A percentile compares a stretch with the other conserved stretches of the same genome.
Conservation (phyloP, 2,888 invertebrate genomes). For the Andrena bucephala region DNA sequence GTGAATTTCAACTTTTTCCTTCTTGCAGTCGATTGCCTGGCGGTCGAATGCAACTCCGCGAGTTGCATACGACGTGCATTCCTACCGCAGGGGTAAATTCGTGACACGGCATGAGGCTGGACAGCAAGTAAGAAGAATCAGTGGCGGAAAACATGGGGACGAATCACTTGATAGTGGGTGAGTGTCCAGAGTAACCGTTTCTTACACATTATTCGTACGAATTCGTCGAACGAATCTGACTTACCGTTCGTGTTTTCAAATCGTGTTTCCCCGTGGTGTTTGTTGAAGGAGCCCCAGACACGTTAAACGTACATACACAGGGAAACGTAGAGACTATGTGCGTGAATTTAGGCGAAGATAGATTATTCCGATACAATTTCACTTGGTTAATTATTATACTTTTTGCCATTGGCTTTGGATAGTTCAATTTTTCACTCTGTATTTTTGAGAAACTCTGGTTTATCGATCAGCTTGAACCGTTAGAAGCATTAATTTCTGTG, state of each 20-base stretch:
- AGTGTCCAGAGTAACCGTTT: slow-evolving; percentile 37
- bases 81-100: slow-evolving; percentile 35
- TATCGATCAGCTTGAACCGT: background rate
- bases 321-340: background rate
- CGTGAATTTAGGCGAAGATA: slow-evolving; percentile 5
- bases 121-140: slow-evolving; percentile 43
- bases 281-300: slow-evolving; percentile 21
- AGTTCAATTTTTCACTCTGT: background rate
- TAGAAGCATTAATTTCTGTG: background rate
- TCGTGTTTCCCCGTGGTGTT: slow-evolving; percentile 5
- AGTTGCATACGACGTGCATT: slow-evolving; percentile 5
- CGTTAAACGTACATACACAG: slow-evolving; percentile 1
- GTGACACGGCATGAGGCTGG: slow-evolving; percentile 52
- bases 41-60: slow-evolving; percentile 29
- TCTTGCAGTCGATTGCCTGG: slow-evolving; percentile 22
- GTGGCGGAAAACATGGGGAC: slow-evolving; percentile 58
- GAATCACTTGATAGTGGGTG: slow-evolving; percentile 65
- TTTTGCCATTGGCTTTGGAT: background rate
- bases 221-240: background rate
- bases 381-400: background rate
- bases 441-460: background rate
- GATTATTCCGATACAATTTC: background rate
- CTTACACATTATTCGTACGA: background rate
- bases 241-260: background rate
- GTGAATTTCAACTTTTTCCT: background rate